Evolutionary conservation across 2,888 invertebrate genomes (phyloP).

Genomic region (Kuschelorhynchus macadamiae): DNA sequence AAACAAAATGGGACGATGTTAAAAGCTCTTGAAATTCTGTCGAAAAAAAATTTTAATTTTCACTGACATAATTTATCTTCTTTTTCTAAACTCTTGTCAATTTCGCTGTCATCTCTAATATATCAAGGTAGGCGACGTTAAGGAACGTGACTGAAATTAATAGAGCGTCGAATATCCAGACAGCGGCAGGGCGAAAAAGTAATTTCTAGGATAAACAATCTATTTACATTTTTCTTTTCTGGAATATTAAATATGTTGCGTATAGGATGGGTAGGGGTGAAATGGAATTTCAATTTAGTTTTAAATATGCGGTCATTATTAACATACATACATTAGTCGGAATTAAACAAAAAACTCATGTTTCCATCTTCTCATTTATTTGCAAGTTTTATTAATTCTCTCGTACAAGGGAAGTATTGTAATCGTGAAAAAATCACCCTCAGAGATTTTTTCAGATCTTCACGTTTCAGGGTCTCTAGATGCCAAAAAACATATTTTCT

Average conservation of each 20-base stretch:
- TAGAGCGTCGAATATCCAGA: slow-evolving; percentile 62
- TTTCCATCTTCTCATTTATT: too few relatives aligned
- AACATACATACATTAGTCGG: too few relatives aligned
- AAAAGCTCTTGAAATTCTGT: slow-evolving; percentile 49
- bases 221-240: slow-evolving; percentile 56
- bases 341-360: too few relatives aligned
- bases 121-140: slow-evolving; percentile 66
- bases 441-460: too few relatives aligned
- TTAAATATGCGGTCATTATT: slow-evolving; percentile 2
- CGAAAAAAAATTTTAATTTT: slow-evolving; percentile 64
- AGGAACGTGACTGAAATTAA: slow-evolving; percentile 68
- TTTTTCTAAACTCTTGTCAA: slow-evolving; percentile 67
- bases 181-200: slow-evolving; percentile 55
- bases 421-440: too few relatives aligned
- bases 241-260: slow-evolving; percentile 41
- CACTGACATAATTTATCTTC: slow-evolving; percentile 66
- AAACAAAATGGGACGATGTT: slow-evolving; percentile 56
- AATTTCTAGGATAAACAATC: slow-evolving; percentile 62
- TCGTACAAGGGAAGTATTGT: too few relatives aligned
- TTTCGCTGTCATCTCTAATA: slow-evolving; percentile 68
- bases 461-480: too few relatives aligned
- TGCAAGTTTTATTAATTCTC: too few relatives aligned
- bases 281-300: slow-evolving; percentile 21
- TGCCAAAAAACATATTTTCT: too few relatives aligned
- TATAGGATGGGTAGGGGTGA: slow-evolving; percentile 23